Percentiles rank a stretch among this genome's conserved stretches.
phyloP scores from a whole-genome alignment of 2,797 vertebrate species.

The Emydoidea blandingii region DNA sequence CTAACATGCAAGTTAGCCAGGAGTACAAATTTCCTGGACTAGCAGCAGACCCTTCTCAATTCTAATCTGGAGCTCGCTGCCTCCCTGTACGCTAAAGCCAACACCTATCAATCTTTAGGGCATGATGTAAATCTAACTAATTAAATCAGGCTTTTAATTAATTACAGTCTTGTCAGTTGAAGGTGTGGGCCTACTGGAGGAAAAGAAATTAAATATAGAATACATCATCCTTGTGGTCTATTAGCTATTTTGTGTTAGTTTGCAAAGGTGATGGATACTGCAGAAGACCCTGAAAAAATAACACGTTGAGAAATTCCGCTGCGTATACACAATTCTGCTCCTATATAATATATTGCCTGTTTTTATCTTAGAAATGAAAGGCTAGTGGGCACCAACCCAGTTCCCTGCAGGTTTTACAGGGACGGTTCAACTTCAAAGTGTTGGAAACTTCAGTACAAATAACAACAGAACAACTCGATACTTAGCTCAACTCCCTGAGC shows the following conservation, averaged over 20 bases:
- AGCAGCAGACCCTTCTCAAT: background rate
- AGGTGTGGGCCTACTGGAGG: background rate
- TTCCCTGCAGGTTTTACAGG: background rate
- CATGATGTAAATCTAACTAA: background rate
- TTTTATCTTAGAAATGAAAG: background rate
- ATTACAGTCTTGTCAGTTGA: background rate
- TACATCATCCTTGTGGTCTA: background rate
- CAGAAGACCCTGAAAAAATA: background rate
- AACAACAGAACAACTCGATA: constrained; percentile 45
- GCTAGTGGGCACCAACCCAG: background rate
- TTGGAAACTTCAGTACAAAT: constrained; percentile 30
- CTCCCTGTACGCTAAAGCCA: background rate
- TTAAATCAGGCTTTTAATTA: background rate
- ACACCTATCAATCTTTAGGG: background rate
- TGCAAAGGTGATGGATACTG: background rate
- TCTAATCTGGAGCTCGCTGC: background rate
- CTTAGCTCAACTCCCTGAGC: constrained; percentile 18
- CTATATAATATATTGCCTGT: background rate
- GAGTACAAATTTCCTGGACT: background rate
- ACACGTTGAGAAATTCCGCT: fast-evolving
- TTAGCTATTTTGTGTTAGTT: background rate
- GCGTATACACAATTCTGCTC: background rate
- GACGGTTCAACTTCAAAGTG: background rate
- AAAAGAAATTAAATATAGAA: background rate
- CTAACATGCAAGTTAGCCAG: background rate